Evolutionary conservation across 2,113 vertebrate species (phyloP), one percentile per base, ranked within the genome.

Genomic region (Podarcis muralis): DNA sequence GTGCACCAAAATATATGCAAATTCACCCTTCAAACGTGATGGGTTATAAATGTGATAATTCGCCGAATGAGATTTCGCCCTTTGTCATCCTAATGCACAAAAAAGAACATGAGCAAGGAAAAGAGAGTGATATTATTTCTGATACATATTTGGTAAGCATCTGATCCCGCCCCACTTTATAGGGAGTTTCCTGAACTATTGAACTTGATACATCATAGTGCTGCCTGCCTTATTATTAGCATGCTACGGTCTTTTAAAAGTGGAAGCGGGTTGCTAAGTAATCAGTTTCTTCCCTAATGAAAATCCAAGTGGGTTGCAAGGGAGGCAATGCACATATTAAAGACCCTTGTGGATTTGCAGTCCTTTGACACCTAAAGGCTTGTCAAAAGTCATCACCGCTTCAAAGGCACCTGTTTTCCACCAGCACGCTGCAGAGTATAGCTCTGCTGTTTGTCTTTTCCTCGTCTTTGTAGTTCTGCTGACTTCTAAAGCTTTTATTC

Each of bases 391-490:
- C 81, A 88, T 71, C 71, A 83, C 35, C 90, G 48, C 85, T 94
- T 96, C 93, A 93, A 92, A 94, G 81, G 65, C 81, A 22, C 82
- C 86, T 95, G 53, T 83, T 95, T 91, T 86, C 87, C 80, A 80
- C 66, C 85, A 86, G n/a, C 30, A 62, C 1, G 0, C 82, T 90
- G 89, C 87, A 79, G 75, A 27, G n/a, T 15, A 72, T 80, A 87
- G 87, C 23, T 90, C 69, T 93, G 81, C 84, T 37, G 57, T 77
- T 88, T 53, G 48, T 15, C 27, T 16, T 88, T 84, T 71, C 48
- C 71, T 4, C 3, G 15, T 35, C 81, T 95, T 93, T 96, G 90
- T 90, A 95, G 88, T 95, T 94, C 90, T 90, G 88, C 93, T 94
- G 93, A 94, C 92, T 93, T 81, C 32, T 92, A 90, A 62, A 84